These are phyloP conservation scores for Tetragnatha montana DNA, from an alignment of 2,888 invertebrate genomes.

Conservation along the genomic window DNA sequence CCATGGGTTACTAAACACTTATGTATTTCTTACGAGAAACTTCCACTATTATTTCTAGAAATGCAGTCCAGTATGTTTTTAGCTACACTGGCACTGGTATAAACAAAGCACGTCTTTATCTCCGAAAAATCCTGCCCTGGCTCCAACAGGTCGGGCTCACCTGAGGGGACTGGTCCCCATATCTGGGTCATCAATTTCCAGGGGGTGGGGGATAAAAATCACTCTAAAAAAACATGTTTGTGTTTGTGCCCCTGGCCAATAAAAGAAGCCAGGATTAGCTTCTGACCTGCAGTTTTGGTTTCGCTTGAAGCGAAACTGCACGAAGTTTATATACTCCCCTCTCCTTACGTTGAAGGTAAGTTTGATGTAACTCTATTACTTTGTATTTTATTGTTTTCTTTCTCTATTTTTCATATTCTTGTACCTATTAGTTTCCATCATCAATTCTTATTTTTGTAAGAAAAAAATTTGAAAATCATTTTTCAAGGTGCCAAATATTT, in stretches of 20 bases:
- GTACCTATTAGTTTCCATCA: too few species aligned
- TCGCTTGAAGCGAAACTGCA: neutral
- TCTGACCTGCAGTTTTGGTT: neutral
- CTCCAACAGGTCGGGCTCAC: neutral
- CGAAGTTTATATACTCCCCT: neutral
- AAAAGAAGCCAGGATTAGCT: neutral
- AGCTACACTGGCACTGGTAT: neutral
- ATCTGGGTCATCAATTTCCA: neutral
- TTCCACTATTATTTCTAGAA: too few species aligned
- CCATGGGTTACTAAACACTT: too few species aligned
- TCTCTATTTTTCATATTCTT: too few species aligned
- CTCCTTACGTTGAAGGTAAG: neutral
- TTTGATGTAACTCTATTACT: neutral
- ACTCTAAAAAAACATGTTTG: neutral
- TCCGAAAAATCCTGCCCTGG: neutral
- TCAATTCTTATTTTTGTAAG: too few species aligned
- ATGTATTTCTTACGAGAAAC: too few species aligned
- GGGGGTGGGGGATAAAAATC: neutral
- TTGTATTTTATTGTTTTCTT: too few species aligned
- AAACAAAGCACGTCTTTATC: neutral
- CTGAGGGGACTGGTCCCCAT: neutral
- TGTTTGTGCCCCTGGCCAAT: neutral
- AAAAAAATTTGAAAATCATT: too few species aligned
- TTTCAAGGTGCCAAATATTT: too few species aligned
- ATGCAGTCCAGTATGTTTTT: neutral